Percentiles rank a stretch among this genome's conserved stretches.
Evolutionary conservation across 1,140 invertebrate genomes (phyloP).

Genomic region (Oncopodura yosiiana): DNA sequence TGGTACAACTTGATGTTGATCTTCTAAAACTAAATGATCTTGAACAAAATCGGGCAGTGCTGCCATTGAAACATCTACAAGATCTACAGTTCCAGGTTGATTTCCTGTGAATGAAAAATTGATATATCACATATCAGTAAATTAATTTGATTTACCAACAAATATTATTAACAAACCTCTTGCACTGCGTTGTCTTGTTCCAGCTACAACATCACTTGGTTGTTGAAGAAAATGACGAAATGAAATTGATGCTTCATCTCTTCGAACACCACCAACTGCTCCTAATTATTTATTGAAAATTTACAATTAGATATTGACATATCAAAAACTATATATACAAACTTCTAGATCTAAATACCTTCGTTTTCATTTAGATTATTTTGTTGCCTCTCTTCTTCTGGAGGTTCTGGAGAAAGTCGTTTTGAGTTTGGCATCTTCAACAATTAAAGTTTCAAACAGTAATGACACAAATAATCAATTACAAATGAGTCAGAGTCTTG

Average conservation of each 20-base stretch:
- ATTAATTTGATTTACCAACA: neutral
- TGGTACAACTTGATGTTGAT: constrained; percentile 43
- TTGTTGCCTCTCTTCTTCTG: constrained; percentile 14
- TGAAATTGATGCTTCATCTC: constrained; percentile 31
- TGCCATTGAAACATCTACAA: constrained; percentile 20
- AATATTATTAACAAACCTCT: constrained; percentile 14
- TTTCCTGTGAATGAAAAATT: constrained; percentile 1
- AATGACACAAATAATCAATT: too few relatives aligned
- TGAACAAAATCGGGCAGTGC: constrained; percentile 51
- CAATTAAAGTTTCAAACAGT: too few relatives aligned
- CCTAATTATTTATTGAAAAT: neutral
- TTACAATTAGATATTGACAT: neutral
- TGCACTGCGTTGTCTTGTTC: constrained; percentile 8
- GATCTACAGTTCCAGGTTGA: constrained; percentile 19
- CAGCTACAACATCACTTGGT: constrained; percentile 31
- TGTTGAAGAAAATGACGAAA: constrained; percentile 33
- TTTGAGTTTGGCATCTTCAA: constrained; percentile 19
- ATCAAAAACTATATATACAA: neutral
- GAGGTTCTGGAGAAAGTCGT: constrained; percentile 10
- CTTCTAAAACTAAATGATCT: constrained; percentile 51
- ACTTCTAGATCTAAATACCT: neutral
- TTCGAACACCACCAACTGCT: constrained; percentile 8
- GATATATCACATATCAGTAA: neutral
- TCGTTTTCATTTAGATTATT: constrained; percentile 1
- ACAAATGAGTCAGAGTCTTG: too few relatives aligned